Evolutionary conservation across 2,113 vertebrate species (phyloP).

Genomic region (Phrynosoma blainvillii): DNA sequence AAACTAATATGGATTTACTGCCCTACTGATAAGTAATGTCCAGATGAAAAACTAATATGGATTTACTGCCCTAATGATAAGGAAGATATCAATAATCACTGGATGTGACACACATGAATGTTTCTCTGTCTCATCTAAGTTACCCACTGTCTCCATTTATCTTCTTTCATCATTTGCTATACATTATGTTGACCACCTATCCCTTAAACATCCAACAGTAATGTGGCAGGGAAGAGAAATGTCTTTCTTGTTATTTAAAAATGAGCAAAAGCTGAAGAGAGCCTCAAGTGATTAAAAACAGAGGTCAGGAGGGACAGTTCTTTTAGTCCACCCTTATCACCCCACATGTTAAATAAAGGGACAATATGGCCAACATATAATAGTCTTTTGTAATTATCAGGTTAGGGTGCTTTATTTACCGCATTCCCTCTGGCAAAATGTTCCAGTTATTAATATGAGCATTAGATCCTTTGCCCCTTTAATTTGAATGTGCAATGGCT

Average conservation of each 20-base stretch:
- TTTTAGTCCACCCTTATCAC: slow-evolving; percentile 41
- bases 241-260: slow-evolving; percentile 36
- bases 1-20: no score
- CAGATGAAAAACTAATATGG: no score
- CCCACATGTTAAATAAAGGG: slow-evolving; percentile 44
- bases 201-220: background rate
- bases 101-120: background rate
- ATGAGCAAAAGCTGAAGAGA: slow-evolving; percentile 15
- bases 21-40: no score
- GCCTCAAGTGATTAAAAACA: slow-evolving; percentile 36
- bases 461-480: slow-evolving; percentile 65
- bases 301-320: slow-evolving; percentile 16
- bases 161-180: background rate
- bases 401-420: slow-evolving; percentile 64
- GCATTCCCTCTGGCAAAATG: slow-evolving; percentile 61
- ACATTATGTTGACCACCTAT: slow-evolving; percentile 4
- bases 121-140: background rate
- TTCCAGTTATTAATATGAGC: slow-evolving; percentile 65
- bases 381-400: slow-evolving; percentile 51
- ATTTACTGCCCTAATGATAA: no score
- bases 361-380: slow-evolving; percentile 44
- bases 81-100: no score
- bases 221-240: no score
- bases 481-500: slow-evolving; percentile 55
- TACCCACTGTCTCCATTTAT: background rate